Evolutionary conservation across 2,888 invertebrate genomes (phyloP).

Genomic region (Nymphalis polychloros): DNA sequence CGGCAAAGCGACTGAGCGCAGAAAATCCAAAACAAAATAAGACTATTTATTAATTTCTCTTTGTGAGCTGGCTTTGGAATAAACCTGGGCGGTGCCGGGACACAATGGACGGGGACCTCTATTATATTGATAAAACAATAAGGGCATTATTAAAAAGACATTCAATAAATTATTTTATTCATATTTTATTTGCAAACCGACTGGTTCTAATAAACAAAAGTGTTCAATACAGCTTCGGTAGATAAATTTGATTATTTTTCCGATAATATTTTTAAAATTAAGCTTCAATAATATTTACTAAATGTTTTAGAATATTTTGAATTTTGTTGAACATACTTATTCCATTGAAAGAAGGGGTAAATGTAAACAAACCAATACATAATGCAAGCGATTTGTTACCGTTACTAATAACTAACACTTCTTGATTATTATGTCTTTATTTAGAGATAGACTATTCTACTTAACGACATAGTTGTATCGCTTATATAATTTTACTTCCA

Average conservation of each 20-base stretch:
- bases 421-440: no score
- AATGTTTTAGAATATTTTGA: no score
- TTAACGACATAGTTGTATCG: no score
- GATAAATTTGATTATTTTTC: slow-evolving; percentile 39
- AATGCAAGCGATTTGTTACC: no score
- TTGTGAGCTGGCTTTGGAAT: slow-evolving; percentile 62
- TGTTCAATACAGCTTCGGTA: slow-evolving; percentile 57
- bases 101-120: slow-evolving; percentile 61
- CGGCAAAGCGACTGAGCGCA: slow-evolving; percentile 72
- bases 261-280: slow-evolving; percentile 5
- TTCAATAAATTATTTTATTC: slow-evolving; percentile 80
- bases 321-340: no score
- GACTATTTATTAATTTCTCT: slow-evolving; percentile 79
- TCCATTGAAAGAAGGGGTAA: no score
- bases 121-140: slow-evolving; percentile 79
- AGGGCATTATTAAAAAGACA: slow-evolving; percentile 80
- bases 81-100: slow-evolving; percentile 65
- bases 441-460: no score
- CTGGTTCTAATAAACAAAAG: slow-evolving; percentile 58
- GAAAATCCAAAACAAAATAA: slow-evolving; percentile 72
- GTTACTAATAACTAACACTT: no score
- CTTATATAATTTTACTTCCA: no score
- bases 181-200: slow-evolving; percentile 71
- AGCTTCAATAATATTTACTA: background rate
- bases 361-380: no score